Evolutionary conservation across 2,888 invertebrate genomes (phyloP), one percentile per base, ranked within the genome.

Genomic region (Synergus gifuensis): DNA sequence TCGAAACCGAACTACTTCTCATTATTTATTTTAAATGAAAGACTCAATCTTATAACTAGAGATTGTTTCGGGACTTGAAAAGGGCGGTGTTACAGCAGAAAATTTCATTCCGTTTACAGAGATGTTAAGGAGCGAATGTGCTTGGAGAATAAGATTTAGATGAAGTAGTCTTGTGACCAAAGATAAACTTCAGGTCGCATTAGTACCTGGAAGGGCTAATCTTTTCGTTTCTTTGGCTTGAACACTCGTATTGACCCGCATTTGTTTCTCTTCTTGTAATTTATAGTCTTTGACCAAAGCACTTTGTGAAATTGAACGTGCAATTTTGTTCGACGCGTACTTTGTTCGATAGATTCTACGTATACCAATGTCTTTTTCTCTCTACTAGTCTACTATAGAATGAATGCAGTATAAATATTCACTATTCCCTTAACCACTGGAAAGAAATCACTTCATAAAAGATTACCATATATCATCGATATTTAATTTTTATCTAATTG

Each of bases 291-390:
- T 62, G 62, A 62, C 28, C 62, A 28, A 62, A 62, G 64, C 64
- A 64, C 64, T 64, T 28, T 36, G 64, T 40, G 64, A 40, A 64
- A 64, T 64, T 64, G 64, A 64, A 64, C 40, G n/a, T 40, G 64
- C n/a, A 18, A 58, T 58, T 58, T 64, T 64, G 64, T 64, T 64
- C 64, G 40, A 40, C 0, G 28, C 36, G 9, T 64, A 36, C 64
- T 64, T 64, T 16, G 7, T 40, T 40, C 64, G 28, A 64, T 64
- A 64, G 40, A 64, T 64, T 64, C 64, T 3, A 64, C 64, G 11
- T 12, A 11, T 9, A 28, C 12, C 62, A n/a, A 64, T 40, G 40
- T 40, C 14, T 40, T 64, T 64, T 64, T 40, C 64, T 64, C n/a
- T 40, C 16, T n/a, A 58, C 58, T 11, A 18, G 18, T 58, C 9